Base-by-base conservation (phyloP, 2,888 invertebrate genomes). In the Drosophila mercatorum region DNA sequence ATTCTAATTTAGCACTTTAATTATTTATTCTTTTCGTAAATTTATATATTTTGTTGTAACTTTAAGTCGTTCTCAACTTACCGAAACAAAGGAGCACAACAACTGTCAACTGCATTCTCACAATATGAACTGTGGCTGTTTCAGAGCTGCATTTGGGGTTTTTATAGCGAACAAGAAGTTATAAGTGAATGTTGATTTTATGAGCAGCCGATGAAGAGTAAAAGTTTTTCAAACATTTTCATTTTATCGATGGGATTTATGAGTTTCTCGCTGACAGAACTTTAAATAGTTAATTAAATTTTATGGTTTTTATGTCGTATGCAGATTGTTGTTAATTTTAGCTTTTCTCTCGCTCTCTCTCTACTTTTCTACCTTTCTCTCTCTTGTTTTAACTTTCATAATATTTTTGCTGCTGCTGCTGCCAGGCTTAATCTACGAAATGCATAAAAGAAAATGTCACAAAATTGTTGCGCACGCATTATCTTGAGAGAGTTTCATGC, bases 401-500 rank as follows among this genome's bases (percentile, higher is more conserved):
- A 51, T 51, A 36, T 51, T 47, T 22, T 43, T 47, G 34, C 55
- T 64, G 49, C 22, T 22, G 22, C 1, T 22, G 22, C 46, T 75
- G 73, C 38, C 36, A 41, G 47, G 44, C 59, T 69, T 79, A 68
- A 70, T 66, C 61, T 70, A 51, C 34, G 31, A 65, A 67, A 65
- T n/a, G 57, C 74, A 78, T 69, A 73, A 72, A 14, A 34, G 65
- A 74, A 77, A 77, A 59, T 77, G 79, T 71, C 77, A 74, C 60
- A 80, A 80, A 80, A 80, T 69, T 60, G 77, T 69, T 60, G 77
- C 72, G 57, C 64, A 66, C 56, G 17, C 17, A 80, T 78, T 78
- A 84, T 85, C 85, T 82, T 62, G 71, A 75, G 75, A 69, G 34
- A 34, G 34, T 77, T 68, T 66, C 69, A 70, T 76, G 71, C 69